A percentile compares a stretch with the other conserved stretches of the same genome.
These are phyloP conservation scores for Drosophila robusta DNA, from an alignment of 2,888 invertebrate species.

Conservation along the genomic window DNA sequence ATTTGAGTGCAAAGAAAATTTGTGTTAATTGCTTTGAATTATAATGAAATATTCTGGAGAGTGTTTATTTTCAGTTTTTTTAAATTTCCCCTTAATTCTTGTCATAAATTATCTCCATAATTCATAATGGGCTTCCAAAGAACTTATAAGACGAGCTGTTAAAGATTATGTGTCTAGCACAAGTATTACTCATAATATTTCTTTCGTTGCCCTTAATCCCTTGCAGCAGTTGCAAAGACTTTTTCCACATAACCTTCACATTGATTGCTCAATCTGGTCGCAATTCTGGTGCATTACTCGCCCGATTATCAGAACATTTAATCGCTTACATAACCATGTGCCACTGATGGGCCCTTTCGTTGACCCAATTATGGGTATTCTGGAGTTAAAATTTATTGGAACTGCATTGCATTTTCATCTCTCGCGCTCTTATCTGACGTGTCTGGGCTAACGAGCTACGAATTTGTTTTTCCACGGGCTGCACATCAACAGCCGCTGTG, in stretches of 20 bases:
- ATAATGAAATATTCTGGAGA: background rate
- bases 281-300: conserved; percentile 24
- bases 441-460: conserved; percentile 74
- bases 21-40: background rate
- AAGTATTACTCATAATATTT: conserved; percentile 5
- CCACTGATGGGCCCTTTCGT: conserved; percentile 31
- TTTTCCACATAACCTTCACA: conserved; percentile 10
- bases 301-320: conserved; percentile 43
- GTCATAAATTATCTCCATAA: background rate
- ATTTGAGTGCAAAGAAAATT: background rate
- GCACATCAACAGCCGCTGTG: conserved; percentile 55
- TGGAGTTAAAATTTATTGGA: conserved; percentile 61
- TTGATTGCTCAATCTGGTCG: conserved; percentile 39
- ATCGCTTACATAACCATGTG: conserved; percentile 20
- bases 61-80: background rate
- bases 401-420: conserved; percentile 52
- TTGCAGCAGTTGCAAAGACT: background rate
- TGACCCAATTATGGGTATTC: conserved; percentile 44
- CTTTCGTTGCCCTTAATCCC: background rate
- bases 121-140: conserved; percentile 6
- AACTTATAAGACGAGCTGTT: background rate
- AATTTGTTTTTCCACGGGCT: conserved; percentile 65
- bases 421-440: conserved; percentile 63
- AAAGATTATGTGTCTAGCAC: conserved; percentile 5
- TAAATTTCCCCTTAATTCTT: conserved; percentile 4